A percentile compares a stretch with the other conserved stretches of the same genome.
Evolutionary conservation across 2,113 vertebrate species (phyloP).

Genomic region (Phaethon lepturus): DNA sequence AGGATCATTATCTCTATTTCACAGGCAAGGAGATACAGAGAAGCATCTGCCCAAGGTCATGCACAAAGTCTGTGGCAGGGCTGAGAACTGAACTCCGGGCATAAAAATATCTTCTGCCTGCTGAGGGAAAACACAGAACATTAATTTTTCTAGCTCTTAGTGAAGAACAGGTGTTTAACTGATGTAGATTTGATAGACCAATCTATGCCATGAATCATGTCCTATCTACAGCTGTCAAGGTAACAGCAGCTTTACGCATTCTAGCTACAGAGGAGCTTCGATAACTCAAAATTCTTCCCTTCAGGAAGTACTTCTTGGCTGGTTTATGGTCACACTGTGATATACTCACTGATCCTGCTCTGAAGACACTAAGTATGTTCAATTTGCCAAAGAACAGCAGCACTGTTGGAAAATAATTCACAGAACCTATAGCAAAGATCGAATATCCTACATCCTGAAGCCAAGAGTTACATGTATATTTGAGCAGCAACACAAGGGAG

Average conservation of each 20-base stretch:
- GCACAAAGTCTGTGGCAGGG: background rate
- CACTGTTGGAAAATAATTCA: background rate
- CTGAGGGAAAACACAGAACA: background rate
- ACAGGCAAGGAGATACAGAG: background rate
- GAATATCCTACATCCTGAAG: background rate
- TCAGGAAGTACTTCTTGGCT: background rate
- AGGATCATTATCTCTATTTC: background rate
- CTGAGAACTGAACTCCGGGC: background rate
- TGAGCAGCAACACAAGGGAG: fast-evolving
- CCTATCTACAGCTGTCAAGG: background rate
- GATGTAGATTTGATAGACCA: background rate
- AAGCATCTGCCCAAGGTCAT: background rate
- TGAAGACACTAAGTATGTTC: background rate
- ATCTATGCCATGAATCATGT: background rate
- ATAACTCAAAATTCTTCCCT: background rate
- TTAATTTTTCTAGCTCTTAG: background rate
- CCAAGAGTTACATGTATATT: background rate
- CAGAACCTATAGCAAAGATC: background rate
- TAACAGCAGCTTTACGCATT: background rate
- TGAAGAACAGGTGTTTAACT: background rate
- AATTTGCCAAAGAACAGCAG: background rate
- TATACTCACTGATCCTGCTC: background rate
- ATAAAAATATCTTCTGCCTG: background rate
- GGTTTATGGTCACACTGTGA: background rate
- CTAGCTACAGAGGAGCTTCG: background rate